Evolutionary conservation across 2,113 vertebrate genomes (phyloP).

Genomic region (Grallaria varia): DNA sequence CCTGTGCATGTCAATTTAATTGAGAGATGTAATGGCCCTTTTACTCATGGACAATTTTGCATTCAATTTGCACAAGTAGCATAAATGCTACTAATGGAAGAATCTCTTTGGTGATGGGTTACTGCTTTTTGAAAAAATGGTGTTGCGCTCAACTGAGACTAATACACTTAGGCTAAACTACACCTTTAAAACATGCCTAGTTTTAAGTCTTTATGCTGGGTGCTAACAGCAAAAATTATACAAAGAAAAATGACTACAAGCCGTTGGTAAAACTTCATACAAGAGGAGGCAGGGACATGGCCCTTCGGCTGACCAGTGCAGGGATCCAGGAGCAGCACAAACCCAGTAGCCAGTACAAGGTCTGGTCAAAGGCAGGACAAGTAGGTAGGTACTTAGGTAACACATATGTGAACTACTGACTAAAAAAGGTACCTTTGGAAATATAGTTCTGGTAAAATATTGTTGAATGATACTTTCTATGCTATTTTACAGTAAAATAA

Average conservation of each 20-base stretch:
- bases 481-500: neutral
- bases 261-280: neutral
- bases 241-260: neutral
- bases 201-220: neutral
- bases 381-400: neutral
- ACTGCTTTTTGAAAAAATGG: conserved; percentile 41
- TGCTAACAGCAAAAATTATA: neutral
- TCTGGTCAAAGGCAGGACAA: neutral
- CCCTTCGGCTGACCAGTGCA: neutral
- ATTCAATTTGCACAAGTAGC: conserved; percentile 64
- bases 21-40: conserved; percentile 63
- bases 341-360: neutral
- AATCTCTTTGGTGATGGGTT: conserved; percentile 34
- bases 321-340: neutral
- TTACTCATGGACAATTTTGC: conserved; percentile 54
- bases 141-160: neutral
- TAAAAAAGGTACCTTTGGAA: neutral
- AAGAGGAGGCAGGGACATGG: neutral
- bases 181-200: neutral
- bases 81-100: conserved; percentile 53
- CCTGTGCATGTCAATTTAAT: conserved; percentile 49
- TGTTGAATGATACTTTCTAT: neutral
- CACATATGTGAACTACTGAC: neutral
- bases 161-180: neutral
- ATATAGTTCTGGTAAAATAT: neutral